These are phyloP conservation scores for Tautogolabrus adspersus DNA, from an alignment of 2,113 vertebrate species.

Conservation along the genomic window DNA sequence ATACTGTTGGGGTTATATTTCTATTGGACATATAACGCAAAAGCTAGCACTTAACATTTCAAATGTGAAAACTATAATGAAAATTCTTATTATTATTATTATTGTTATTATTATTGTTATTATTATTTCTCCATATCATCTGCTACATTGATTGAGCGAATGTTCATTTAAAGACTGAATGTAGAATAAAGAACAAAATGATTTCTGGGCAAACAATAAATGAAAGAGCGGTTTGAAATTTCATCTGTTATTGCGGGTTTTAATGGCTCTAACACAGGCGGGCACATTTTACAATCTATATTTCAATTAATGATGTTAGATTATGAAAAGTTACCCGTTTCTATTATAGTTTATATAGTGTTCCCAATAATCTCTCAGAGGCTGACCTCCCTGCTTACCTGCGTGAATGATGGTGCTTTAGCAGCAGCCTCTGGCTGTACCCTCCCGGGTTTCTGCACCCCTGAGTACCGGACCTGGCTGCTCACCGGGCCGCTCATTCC, in stretches of 20 bases:
- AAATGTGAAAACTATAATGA: not conserved
- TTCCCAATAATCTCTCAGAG: conserved; percentile 20
- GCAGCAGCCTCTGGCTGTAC: conserved; percentile 37
- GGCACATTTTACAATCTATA: no score
- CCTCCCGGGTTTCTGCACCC: conserved; percentile 32
- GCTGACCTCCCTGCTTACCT: conserved; percentile 45
- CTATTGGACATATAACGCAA: no score
- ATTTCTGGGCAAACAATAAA: not conserved
- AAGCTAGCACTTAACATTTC: no score
- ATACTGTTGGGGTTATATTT: not conserved
- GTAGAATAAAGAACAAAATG: conserved; percentile 10
- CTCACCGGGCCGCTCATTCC: conserved; percentile 83
- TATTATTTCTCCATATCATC: not conserved
- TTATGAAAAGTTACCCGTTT: conserved; percentile 18
- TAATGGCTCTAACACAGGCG: not conserved
- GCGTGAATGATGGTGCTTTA: conserved; percentile 41
- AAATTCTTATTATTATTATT: not conserved
- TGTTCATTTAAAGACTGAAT: not conserved
- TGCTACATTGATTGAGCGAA: not conserved
- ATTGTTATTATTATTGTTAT: not conserved
- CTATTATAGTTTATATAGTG: conserved; percentile 31
- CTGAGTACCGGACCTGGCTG: conserved; percentile 64
- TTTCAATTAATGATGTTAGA: not conserved
- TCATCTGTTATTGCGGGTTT: not conserved
- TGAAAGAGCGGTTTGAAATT: not conserved